Percentiles rank a stretch among this genome's conserved stretches.
phyloP scores from a whole-genome alignment of 2,113 vertebrate species.

The Odocoileus virginianus region DNA sequence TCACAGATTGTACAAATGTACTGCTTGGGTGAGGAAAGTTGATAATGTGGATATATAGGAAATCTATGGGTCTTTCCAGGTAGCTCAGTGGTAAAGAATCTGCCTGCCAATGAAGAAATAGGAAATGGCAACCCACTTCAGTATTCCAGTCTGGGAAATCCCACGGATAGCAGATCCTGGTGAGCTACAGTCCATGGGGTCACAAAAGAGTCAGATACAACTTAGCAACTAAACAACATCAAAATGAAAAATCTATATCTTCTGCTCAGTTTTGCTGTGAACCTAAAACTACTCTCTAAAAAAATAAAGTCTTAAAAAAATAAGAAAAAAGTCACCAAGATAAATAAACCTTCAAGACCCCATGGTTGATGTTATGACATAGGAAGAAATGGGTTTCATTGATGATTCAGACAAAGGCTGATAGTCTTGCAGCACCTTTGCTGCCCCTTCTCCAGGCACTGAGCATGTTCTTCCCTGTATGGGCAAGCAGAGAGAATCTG shows the following conservation, averaged over 20 bases:
- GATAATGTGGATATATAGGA: neutral
- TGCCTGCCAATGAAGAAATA: neutral
- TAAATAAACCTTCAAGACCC: neutral
- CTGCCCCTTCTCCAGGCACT: neutral
- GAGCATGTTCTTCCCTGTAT: rapidly evolving
- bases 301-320: neutral
- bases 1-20: neutral
- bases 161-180: neutral
- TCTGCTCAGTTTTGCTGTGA: neutral
- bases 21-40: neutral
- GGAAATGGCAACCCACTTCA: neutral
- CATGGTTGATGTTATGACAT: neutral
- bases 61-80: neutral
- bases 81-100: neutral
- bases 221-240: neutral
- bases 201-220: neutral
- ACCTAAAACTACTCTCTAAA: neutral
- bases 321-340: neutral
- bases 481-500: neutral
- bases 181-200: neutral
- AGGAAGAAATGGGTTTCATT: neutral
- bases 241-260: neutral
- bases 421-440: neutral
- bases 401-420: neutral
- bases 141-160: neutral